Conservation (phyloP, 2,113 vertebrate genomes). For the Setophaga kirtlandii region DNA sequence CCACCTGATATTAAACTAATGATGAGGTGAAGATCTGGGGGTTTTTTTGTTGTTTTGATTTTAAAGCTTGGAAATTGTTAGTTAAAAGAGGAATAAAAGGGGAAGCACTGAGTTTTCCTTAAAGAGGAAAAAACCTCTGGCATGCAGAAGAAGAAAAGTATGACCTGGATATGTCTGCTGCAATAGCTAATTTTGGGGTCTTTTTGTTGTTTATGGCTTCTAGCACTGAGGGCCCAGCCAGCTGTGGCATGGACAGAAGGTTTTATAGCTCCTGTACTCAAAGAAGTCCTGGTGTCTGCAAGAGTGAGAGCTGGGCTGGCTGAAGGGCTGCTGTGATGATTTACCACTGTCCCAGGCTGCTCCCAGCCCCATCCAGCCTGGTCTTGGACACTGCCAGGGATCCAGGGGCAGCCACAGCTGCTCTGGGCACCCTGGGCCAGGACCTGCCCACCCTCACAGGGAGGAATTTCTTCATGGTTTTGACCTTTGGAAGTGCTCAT, state of each 20-base stretch:
- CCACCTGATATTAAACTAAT: neutral
- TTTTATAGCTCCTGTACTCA: neutral
- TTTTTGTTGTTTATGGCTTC: neutral
- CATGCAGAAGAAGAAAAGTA: neutral
- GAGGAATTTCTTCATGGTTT: neutral
- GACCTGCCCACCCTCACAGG: accelerated
- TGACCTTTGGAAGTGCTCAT: neutral
- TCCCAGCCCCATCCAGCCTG: accelerated
- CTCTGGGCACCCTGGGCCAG: neutral
- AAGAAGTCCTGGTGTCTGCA: neutral
- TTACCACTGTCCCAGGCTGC: accelerated
- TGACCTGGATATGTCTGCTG: neutral
- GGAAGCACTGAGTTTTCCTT: neutral
- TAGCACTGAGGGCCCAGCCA: neutral
- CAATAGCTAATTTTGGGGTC: neutral
- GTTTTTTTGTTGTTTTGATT: neutral
- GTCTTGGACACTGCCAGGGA: accelerated
- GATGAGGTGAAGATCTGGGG: neutral
- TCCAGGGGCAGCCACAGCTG: neutral
- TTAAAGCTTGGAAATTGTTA: neutral
- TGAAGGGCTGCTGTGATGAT: neutral
- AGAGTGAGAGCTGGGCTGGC: neutral
- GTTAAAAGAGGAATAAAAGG: neutral
- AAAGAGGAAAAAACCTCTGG: neutral
- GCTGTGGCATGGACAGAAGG: neutral